Conservation (phyloP, 92 coral and sea anemone genomes). For the Umimayanthus kanabou region DNA sequence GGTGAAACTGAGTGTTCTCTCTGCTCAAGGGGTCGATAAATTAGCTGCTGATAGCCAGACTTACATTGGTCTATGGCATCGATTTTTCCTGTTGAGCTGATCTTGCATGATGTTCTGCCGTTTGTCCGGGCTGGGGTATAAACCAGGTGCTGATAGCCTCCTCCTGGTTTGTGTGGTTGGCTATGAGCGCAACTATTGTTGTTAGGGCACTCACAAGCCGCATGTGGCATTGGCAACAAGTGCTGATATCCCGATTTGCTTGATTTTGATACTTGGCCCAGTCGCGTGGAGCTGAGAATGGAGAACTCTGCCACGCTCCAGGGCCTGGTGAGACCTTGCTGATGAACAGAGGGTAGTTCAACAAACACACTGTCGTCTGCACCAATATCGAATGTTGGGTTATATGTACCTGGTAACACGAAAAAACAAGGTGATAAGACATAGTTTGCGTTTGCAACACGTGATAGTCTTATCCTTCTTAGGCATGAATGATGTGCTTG, state of each 20-base stretch:
- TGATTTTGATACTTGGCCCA: background rate
- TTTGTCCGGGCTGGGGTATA: background rate
- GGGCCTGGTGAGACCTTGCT: constrained; percentile 23
- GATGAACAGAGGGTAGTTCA: constrained; percentile 13
- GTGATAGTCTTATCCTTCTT: background rate
- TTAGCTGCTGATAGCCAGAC: constrained; percentile 16
- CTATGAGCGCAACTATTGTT: background rate
- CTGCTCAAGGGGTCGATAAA: background rate
- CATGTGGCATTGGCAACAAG: constrained; percentile 8
- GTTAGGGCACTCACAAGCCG: constrained; percentile 18
- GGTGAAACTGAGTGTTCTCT: constrained; percentile 16
- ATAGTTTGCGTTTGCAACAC: background rate
- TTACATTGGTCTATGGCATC: constrained; percentile 7
- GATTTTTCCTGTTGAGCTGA: constrained; percentile 17
- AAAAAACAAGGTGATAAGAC: background rate
- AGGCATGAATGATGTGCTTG: too few relatives aligned
- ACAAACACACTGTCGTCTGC: constrained; percentile 32
- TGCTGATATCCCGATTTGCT: constrained; percentile 23
- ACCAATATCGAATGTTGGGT: background rate
- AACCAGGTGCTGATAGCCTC: background rate
- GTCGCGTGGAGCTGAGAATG: background rate
- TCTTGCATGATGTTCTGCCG: background rate
- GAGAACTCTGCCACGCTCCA: constrained; percentile 37
- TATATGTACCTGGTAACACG: constrained; percentile 4
- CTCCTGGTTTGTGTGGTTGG: background rate